Base-by-base conservation (phyloP, 2,113 vertebrate genomes). In the Tupaia tana region DNA sequence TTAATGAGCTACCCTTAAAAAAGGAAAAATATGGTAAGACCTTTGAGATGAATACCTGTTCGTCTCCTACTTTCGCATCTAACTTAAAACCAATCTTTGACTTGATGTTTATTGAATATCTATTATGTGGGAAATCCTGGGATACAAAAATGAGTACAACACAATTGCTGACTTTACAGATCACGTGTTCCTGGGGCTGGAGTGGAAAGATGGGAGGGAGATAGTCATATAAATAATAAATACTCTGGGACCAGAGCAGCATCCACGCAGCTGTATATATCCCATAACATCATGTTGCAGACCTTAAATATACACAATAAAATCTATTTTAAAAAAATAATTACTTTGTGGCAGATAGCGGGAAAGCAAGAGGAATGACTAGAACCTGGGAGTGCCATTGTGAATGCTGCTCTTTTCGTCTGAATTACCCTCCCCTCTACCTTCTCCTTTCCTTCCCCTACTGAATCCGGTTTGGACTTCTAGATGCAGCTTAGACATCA, bases 21-120 rank as follows among this genome's bases (percentile, higher is more conserved):
- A 67, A 70, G 73, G 82, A 73, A 64, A 82, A 91, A 71, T 22
- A 89, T 61, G 73, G 73, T 73, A 69, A 71, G 31, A 75, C 52
- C 7, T 63, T 92, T 71, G 64, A 93, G 85, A 86, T 74, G 2
- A 83, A 89, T 84, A 69, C 54, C 81, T 91, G 10, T 89, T 64
- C 67, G 29, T 80, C 52, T 70, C 56, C 12, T 89, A 24, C 58
- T 87, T 95, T 95, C 93, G 34, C 66, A 64, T 82, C 64, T 25
- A 67, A 83, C 15, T 83, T 89, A 90, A 95, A 93, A 92, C 22
- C 43, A 85, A 43, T 73, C 25, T 96, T 91, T 86, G 85, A 85
- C 9, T 61, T 82, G 92, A 84, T 86, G 59, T 67, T 91, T 93
- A 69, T 83, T 87, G 15, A 92, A 92, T 66, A 63, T 84, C 56